A percentile compares a stretch with the other conserved stretches of the same genome.
These are phyloP conservation scores for Muntiacus muntjak DNA, from an alignment of 2,113 vertebrate species.

Conservation along the genomic window DNA sequence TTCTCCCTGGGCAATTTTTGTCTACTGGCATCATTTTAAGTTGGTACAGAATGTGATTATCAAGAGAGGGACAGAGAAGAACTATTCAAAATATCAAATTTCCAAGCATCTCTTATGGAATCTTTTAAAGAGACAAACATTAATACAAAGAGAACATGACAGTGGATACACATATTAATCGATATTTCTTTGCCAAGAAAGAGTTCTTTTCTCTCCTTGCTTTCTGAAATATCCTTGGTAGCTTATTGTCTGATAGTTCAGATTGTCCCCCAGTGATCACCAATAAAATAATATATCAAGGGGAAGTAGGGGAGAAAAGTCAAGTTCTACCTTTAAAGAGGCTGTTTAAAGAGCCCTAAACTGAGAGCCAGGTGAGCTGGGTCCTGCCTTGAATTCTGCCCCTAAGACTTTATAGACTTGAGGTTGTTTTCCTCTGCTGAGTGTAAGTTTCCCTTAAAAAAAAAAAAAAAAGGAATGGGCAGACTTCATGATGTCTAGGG, in stretches of 20 bases:
- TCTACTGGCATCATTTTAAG: not conserved
- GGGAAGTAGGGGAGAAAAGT: not conserved
- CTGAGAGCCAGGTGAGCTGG: not conserved
- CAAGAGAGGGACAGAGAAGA: not conserved
- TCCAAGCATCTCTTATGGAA: not conserved
- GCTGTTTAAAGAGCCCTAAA: not conserved
- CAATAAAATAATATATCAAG: not conserved
- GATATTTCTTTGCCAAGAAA: not conserved
- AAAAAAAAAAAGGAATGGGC: accelerated
- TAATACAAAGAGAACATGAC: not conserved
- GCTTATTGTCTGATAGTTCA: not conserved
- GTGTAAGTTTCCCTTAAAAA: not conserved
- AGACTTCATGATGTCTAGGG: not conserved
- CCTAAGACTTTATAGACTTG: not conserved
- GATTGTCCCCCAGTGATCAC: not conserved
- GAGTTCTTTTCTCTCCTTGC: not conserved
- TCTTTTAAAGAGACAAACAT: not conserved
- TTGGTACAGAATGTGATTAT: not conserved
- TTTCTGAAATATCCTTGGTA: not conserved
- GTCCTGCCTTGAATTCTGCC: not conserved
- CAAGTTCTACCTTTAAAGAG: not conserved
- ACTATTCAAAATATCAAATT: not conserved
- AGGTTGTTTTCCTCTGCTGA: not conserved
- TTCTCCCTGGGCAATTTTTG: not conserved
- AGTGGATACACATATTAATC: not conserved